Conservation (phyloP, 2,888 invertebrate species). For the Agrotis ipsilon region DNA sequence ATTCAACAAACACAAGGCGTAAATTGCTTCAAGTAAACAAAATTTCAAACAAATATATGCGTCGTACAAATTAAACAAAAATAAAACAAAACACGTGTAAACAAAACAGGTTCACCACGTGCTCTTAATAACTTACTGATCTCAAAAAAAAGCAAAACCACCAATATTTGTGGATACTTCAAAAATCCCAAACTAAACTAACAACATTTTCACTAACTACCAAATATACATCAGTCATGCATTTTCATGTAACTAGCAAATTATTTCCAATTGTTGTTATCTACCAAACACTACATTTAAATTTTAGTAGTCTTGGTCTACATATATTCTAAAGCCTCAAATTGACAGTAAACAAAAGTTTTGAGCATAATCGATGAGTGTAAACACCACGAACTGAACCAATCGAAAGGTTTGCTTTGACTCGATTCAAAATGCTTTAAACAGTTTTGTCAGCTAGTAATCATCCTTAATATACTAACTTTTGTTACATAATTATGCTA, state of each 20-base stretch:
- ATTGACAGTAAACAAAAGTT: slow-evolving; percentile 6
- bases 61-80: not conserved
- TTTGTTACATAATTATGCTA: no score
- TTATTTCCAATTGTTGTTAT: not conserved
- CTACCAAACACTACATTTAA: slow-evolving; percentile 12
- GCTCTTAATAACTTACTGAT: not conserved
- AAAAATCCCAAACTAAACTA: not conserved
- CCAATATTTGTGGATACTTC: no score
- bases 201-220: slow-evolving; percentile 14
- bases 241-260: not conserved
- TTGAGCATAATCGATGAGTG: no score
- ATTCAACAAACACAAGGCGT: not conserved
- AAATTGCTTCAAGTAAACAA: not conserved
- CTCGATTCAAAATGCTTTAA: not conserved
- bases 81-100: not conserved
- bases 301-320: not conserved
- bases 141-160: no score
- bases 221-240: slow-evolving; percentile 8
- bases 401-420: no score
- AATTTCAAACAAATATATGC: not conserved
- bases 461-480: not conserved
- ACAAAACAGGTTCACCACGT: not conserved
- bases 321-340: slow-evolving; percentile 6
- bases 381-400: no score
- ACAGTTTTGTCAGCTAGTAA: not conserved